These are phyloP conservation scores for Regulus satrapa DNA, from an alignment of 2,113 vertebrate species.

Conservation along the genomic window DNA sequence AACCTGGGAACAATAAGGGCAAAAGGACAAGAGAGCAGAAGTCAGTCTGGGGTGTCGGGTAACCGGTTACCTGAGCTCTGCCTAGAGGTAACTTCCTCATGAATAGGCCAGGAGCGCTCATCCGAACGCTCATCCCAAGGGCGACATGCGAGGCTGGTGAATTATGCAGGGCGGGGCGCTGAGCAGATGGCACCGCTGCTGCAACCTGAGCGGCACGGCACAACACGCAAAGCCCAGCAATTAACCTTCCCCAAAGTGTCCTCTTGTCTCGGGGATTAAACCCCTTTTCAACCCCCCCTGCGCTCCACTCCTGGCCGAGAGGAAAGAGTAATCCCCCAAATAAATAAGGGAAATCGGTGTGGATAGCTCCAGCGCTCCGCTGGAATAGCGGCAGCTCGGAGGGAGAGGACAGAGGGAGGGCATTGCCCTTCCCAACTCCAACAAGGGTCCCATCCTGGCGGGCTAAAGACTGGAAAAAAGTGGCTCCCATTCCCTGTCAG, in stretches of 20 bases:
- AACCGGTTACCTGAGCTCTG: conserved; percentile 66
- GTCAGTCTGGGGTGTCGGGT: conserved; percentile 54
- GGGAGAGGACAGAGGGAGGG: neutral
- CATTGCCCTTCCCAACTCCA: neutral
- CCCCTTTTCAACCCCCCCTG: neutral
- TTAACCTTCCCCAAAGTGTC: conserved; percentile 63
- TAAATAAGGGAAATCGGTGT: conserved; percentile 28
- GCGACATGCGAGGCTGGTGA: conserved; percentile 43
- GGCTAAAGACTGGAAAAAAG: neutral
- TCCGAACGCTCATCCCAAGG: neutral
- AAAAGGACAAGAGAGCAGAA: conserved; percentile 63
- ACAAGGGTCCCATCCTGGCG: neutral
- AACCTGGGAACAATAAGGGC: conserved; percentile 7
- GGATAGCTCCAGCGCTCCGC: neutral
- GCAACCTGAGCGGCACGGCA: conserved; percentile 50
- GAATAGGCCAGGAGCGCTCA: conserved; percentile 49
- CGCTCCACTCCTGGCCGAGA: neutral
- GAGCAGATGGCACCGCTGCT: conserved; percentile 67
- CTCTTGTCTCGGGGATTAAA: conserved; percentile 56
- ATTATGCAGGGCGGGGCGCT: conserved; percentile 59
- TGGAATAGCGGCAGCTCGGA: neutral
- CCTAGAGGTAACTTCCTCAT: conserved; percentile 65
- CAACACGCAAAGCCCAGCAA: conserved; percentile 52
- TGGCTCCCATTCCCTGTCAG: fast-evolving
- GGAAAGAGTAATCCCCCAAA: conserved; percentile 17